Conservation (phyloP, 2,888 invertebrate genomes). For the Plagodis pulveraria region DNA sequence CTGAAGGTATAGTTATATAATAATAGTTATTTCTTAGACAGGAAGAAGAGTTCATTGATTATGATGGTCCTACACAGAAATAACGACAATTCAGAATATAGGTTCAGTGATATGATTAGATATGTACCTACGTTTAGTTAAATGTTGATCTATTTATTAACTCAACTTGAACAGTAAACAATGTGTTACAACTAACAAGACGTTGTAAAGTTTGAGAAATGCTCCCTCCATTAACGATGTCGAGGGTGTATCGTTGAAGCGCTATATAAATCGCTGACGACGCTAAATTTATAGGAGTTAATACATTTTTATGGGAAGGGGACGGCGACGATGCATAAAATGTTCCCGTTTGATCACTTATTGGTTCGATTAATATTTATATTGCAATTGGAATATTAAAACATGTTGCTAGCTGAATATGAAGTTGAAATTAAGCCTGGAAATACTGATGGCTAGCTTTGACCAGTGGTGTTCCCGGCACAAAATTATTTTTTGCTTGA, state of each 20-base stretch:
- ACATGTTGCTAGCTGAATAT: constrained; percentile 11
- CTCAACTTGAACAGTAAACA: too few species aligned
- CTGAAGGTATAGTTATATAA: too few species aligned
- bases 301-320: constrained; percentile 73
- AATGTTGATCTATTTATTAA: too few species aligned
- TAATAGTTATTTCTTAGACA: too few species aligned
- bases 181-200: constrained; percentile 10
- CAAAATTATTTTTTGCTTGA: too few species aligned
- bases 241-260: constrained; percentile 68
- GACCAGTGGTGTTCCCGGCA: too few species aligned
- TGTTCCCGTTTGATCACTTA: constrained; percentile 56
- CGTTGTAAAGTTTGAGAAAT: constrained; percentile 40
- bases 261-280: constrained; percentile 76
- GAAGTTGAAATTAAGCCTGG: not conserved
- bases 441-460: too few species aligned
- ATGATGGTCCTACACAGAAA: too few species aligned
- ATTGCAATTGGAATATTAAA: constrained; percentile 39
- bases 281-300: constrained; percentile 76
- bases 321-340: constrained; percentile 56
- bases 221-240: constrained; percentile 67
- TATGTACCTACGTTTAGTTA: too few species aligned
- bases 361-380: constrained; percentile 31
- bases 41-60: too few species aligned
- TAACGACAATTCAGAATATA: too few species aligned
- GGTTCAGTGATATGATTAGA: too few species aligned